These are phyloP conservation scores for Xenopus laevis DNA, from an alignment of 2,113 vertebrate genomes.

Conservation along the genomic window DNA sequence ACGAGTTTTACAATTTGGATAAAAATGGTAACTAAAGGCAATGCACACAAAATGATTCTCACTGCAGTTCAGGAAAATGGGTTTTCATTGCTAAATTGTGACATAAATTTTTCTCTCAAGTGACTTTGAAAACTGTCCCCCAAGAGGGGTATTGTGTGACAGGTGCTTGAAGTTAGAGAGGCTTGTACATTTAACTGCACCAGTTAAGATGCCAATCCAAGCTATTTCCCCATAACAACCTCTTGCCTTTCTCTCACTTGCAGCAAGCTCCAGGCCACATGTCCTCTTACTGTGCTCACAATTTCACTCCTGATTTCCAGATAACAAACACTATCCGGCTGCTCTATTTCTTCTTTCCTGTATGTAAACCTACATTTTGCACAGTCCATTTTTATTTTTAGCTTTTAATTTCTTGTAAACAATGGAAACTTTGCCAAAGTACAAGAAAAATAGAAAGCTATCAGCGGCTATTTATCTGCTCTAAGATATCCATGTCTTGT, in stretches of 20 bases:
- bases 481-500: no score
- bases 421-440: neutral
- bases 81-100: slow-evolving; percentile 14
- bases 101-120: slow-evolving; percentile 11
- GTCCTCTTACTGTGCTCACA: slow-evolving; percentile 19
- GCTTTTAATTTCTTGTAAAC: neutral
- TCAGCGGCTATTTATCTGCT: no score
- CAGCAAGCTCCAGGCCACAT: slow-evolving; percentile 36
- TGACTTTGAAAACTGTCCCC: slow-evolving; percentile 31
- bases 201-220: slow-evolving; percentile 19
- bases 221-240: slow-evolving; percentile 19
- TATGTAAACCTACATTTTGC: slow-evolving; percentile 3
- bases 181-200: slow-evolving; percentile 24
- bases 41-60: neutral
- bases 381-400: slow-evolving; percentile 15
- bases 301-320: slow-evolving; percentile 19
- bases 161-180: slow-evolving; percentile 31
- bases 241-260: slow-evolving; percentile 17
- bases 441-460: no score
- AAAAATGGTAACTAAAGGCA: neutral
- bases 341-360: slow-evolving; percentile 4
- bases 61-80: slow-evolving; percentile 11
- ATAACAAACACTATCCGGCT: slow-evolving; percentile 23
- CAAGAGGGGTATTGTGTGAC: slow-evolving; percentile 27
- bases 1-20: neutral